Base-by-base conservation (phyloP, 1,140 invertebrate species). In the Galleria mellonella region DNA sequence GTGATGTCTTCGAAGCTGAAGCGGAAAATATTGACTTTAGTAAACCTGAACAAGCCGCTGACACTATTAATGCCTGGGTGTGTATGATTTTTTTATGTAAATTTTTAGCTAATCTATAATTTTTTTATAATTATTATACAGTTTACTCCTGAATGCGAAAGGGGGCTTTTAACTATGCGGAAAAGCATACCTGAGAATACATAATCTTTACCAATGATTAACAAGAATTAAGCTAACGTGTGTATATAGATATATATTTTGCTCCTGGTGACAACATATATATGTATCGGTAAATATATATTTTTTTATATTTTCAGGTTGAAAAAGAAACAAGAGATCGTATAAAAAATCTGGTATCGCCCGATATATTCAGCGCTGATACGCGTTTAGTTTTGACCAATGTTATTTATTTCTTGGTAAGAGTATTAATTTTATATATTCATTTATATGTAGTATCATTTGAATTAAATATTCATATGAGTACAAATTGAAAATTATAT, bases 361-460 rank as follows among this genome's bases (percentile, higher is more conserved):
- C 48, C 9, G 13, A 41, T 14, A 40, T 36, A 13, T 40, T 51
- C 5, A 39, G 29, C 31, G 1, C 37, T 11, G 9, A 11, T 2
- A 51, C 48, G 2, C 14, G 43, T 13, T 9, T 45, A 1, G 33
- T 45, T 4, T 41, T 40, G 15, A 23, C 43, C 11, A 45, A 45
- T 33, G 37, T 37, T n/a, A 17, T 51, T 9, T 51, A 51, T 41
- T 51, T 51, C 12, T 30, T 33, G 37, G 48, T 51, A 45, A 45
- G 30, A 3, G 2, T 6, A 3, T 3, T 6, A 23, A 23, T 23
- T 2, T 6, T 3, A 23, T 23, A 23, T 23, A 3, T 23, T 23
- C 6, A 23, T 45, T 32, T 17, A 7, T n/a, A n/a, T n/a, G n/a
- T n/a, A n/a, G n/a, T n/a, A n/a, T n/a, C n/a, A n/a, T n/a, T n/a